Percentiles rank a stretch among this genome's conserved stretches.
phyloP scores from a whole-genome alignment of 2,888 invertebrate species.

The Capitulum mitella region DNA sequence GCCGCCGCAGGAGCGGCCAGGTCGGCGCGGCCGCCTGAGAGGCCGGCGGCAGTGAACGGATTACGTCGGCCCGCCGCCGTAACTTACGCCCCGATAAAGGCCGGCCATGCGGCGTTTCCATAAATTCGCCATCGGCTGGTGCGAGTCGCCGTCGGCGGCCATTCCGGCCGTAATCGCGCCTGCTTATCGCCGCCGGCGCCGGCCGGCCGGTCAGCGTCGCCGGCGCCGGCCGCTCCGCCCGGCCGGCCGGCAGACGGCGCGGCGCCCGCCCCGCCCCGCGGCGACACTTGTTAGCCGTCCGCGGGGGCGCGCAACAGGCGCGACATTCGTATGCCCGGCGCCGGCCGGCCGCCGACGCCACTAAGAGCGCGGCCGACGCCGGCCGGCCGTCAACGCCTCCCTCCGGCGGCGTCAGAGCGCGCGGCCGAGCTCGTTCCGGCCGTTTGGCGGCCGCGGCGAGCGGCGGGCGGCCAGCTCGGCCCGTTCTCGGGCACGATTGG shows the following conservation, averaged over 20 bases:
- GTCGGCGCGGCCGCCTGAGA: neutral
- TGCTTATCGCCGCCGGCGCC: no score
- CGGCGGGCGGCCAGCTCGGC: constrained; percentile 42
- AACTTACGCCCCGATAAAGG: constrained; percentile 41
- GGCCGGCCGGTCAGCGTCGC: constrained; percentile 31
- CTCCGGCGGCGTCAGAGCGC: constrained; percentile 42
- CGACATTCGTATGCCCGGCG: no score
- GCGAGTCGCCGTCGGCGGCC: constrained; percentile 39
- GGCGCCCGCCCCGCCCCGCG: no score
- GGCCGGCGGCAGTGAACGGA: neutral
- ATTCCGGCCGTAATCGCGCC: constrained; percentile 35
- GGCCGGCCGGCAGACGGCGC: no score
- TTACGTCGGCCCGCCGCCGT: constrained; percentile 38
- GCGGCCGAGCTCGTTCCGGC: constrained; percentile 36
- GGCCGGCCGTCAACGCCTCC: constrained; percentile 45
- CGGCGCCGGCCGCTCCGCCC: no score
- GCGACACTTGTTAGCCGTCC: no score
- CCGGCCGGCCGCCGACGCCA: no score
- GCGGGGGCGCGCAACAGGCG: no score
- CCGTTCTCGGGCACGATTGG: no score
- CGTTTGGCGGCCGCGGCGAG: constrained; percentile 41
- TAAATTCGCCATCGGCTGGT: constrained; percentile 37
- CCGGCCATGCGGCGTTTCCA: neutral
- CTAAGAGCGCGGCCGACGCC: constrained; percentile 42
- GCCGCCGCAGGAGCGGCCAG: neutral